Conservation (phyloP, 2,888 invertebrate species). For the Caenorhabditis sp. region DNA sequence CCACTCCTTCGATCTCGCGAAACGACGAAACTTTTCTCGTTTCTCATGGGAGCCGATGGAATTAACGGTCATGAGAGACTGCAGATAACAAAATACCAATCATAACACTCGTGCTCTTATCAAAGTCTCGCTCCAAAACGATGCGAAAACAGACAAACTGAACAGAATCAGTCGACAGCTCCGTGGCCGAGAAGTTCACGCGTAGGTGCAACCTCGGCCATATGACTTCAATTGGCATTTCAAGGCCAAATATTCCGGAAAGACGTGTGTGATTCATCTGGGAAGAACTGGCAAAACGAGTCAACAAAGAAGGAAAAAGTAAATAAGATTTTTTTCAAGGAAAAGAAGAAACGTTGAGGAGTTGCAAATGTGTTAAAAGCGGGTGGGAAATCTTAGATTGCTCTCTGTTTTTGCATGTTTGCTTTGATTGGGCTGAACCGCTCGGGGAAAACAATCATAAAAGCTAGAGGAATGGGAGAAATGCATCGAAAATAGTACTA, state of each 20-base stretch:
- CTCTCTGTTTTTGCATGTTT: conserved; percentile 34
- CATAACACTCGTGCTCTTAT: conserved; percentile 1
- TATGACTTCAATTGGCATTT: too few relatives aligned
- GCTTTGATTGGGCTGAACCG: conserved; percentile 25
- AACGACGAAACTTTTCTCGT: not conserved
- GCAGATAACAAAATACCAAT: conserved; percentile 3
- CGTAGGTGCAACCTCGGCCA: conserved; percentile 12
- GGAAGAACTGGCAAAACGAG: conserved; percentile 39
- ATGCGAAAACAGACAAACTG: too few relatives aligned
- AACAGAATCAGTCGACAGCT: too few relatives aligned
- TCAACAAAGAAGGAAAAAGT: conserved; percentile 35
- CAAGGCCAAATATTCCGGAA: conserved; percentile 21
- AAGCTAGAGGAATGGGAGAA: not conserved
- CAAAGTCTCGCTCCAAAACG: too few relatives aligned
- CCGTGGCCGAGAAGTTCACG: not conserved
- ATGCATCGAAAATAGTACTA: conserved; percentile 27
- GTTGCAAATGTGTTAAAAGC: too few relatives aligned
- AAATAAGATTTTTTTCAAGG: conserved; percentile 28
- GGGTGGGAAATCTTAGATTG: too few relatives aligned
- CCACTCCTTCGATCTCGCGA: not conserved
- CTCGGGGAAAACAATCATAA: conserved; percentile 12
- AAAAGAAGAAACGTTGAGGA: conserved; percentile 11
- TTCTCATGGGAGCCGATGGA: conserved; percentile 12
- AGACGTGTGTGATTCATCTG: conserved; percentile 25
- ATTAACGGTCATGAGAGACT: conserved; percentile 15